Conservation (phyloP, 2,797 vertebrate genomes). For the Neopelma chrysocephalum region DNA sequence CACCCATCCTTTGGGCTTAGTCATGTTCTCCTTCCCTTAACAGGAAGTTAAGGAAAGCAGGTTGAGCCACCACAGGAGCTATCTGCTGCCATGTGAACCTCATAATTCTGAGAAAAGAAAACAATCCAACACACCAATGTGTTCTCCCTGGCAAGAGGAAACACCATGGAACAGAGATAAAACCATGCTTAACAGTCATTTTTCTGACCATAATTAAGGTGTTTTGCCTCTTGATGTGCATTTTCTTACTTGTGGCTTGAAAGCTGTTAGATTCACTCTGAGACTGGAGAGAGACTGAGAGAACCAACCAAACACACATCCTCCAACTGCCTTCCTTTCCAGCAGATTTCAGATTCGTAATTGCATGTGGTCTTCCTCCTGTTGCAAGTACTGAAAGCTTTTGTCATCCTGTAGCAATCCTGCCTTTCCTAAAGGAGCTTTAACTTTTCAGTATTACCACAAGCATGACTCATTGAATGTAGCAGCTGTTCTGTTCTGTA, state of each 20-base stretch:
- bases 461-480: not conserved
- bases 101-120: not conserved
- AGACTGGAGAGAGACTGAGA: not conserved
- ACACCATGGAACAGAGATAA: not conserved
- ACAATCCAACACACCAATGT: not conserved
- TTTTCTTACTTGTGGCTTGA: not conserved
- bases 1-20: not conserved
- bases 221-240: not conserved
- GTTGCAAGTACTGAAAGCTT: not conserved
- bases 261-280: not conserved
- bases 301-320: not conserved
- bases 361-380: not conserved
- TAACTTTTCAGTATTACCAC: not conserved
- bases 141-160: not conserved
- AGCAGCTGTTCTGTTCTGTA: not conserved
- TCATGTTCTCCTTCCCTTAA: not conserved
- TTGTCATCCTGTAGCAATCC: not conserved
- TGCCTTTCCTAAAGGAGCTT: not conserved
- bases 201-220: not conserved
- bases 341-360: not conserved
- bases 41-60: not conserved
- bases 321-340: not conserved
- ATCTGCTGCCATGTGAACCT: not conserved
- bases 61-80: not conserved
- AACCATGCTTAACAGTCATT: not conserved